Conservation (phyloP, 2,797 vertebrate genomes). For the Pantherophis alleghaniensis region DNA sequence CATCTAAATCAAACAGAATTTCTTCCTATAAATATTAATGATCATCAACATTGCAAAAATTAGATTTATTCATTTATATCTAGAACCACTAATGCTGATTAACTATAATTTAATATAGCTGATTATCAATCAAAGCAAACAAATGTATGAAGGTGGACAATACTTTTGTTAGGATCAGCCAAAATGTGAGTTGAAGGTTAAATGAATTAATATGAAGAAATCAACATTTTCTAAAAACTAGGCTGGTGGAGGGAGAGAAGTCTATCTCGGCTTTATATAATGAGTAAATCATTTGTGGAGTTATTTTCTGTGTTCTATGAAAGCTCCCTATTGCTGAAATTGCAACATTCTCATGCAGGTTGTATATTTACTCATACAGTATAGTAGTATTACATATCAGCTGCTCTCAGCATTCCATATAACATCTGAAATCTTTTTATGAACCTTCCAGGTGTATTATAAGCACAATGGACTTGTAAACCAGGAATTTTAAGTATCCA, state of each 20-base stretch:
- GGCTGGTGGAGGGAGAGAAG: too few relatives aligned
- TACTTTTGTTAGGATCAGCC: background rate
- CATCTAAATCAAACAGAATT: background rate
- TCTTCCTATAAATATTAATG: background rate
- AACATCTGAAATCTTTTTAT: background rate
- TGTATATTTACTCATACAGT: background rate
- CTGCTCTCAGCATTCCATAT: conserved; percentile 7
- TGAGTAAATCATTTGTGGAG: background rate
- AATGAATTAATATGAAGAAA: background rate
- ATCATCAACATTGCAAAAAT: background rate
- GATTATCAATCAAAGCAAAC: background rate
- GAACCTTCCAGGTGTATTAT: conserved; percentile 25
- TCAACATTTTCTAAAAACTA: background rate
- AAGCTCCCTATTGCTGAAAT: background rate
- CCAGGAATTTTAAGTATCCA: background rate
- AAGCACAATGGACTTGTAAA: background rate
- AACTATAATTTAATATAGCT: background rate
- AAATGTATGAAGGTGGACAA: background rate
- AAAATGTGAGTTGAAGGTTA: background rate
- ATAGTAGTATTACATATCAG: fast-evolving
- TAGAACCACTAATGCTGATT: background rate
- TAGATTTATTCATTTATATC: background rate
- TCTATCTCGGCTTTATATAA: background rate
- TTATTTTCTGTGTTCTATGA: background rate
- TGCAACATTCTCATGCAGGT: background rate